Evolutionary conservation across 1,140 invertebrate genomes (phyloP).

Genomic region (Dendrolimus punctatus): DNA sequence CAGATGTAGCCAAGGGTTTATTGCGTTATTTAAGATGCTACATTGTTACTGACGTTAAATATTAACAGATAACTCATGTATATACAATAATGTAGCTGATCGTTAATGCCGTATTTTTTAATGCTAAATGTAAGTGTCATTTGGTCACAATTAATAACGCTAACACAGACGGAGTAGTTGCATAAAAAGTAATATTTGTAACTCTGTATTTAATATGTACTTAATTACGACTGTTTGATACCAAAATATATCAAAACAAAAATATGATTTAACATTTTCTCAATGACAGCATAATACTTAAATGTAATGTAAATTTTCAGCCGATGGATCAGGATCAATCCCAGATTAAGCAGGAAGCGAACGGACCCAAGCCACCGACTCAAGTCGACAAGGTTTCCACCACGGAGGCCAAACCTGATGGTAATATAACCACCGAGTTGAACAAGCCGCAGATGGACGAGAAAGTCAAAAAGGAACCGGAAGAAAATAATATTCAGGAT

Average conservation of each 20-base stretch:
- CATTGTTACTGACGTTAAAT: too few relatives aligned
- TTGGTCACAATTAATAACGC: too few relatives aligned
- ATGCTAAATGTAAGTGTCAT: too few relatives aligned
- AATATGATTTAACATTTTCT: neutral
- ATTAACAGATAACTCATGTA: too few relatives aligned
- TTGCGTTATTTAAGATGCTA: too few relatives aligned
- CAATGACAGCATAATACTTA: neutral
- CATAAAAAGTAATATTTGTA: too few relatives aligned
- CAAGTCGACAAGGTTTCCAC: conserved; percentile 62
- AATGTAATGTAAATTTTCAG: conserved; percentile 19
- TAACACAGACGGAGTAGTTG: too few relatives aligned
- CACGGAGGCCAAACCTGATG: conserved; percentile 45
- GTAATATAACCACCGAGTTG: conserved; percentile 44
- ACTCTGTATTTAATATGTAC: too few relatives aligned
- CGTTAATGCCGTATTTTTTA: too few relatives aligned
- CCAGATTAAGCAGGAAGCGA: conserved; percentile 33
- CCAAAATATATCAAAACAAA: conserved; percentile 1
- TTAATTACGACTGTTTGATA: neutral
- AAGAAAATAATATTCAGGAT: conserved; percentile 31
- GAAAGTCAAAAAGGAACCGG: conserved; percentile 15
- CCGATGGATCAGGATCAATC: conserved; percentile 48
- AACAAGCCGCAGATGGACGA: conserved; percentile 30
- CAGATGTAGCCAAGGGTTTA: too few relatives aligned
- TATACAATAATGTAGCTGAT: too few relatives aligned
- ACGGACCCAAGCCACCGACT: conserved; percentile 51